These are phyloP conservation scores for Acronicta psi DNA, from an alignment of 2,888 invertebrate species.

Conservation along the genomic window DNA sequence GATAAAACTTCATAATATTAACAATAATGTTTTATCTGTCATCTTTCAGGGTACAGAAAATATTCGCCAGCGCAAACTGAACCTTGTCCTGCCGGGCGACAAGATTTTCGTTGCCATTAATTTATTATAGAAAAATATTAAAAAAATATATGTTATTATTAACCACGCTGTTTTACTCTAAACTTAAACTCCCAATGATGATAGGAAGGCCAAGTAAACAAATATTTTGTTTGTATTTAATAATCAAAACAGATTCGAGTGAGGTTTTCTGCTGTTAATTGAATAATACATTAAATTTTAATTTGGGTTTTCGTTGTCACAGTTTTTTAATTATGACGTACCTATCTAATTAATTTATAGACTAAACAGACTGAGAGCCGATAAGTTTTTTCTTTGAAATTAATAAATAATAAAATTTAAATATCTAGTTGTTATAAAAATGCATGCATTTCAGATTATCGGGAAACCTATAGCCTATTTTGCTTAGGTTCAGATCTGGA, in stretches of 20 bases:
- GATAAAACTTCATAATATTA: constrained; percentile 29
- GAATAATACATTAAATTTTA: not conserved
- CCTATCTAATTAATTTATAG: too few species aligned
- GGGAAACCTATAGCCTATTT: constrained; percentile 63
- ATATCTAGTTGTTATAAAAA: constrained; percentile 2
- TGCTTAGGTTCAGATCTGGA: constrained; percentile 57
- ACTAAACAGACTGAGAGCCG: too few species aligned
- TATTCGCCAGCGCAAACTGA: constrained; percentile 56
- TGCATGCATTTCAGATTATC: constrained; percentile 54
- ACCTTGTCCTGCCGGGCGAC: constrained; percentile 61
- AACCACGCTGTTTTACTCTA: constrained; percentile 66
- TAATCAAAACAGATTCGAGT: too few species aligned
- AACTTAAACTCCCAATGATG: constrained; percentile 24
- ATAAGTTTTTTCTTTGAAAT: too few species aligned
- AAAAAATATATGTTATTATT: constrained; percentile 44
- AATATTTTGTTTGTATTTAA: too few species aligned
- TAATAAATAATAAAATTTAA: too few species aligned
- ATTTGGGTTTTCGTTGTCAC: not conserved
- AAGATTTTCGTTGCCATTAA: constrained; percentile 54
- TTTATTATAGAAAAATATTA: constrained; percentile 7
- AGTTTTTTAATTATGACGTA: too few species aligned
- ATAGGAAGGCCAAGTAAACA: not conserved
- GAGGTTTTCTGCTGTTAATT: not conserved
- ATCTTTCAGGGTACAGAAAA: constrained; percentile 74
- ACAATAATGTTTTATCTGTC: constrained; percentile 55